phyloP scores from a whole-genome alignment of 2,888 invertebrate genomes.

The Rotaria socialis region DNA sequence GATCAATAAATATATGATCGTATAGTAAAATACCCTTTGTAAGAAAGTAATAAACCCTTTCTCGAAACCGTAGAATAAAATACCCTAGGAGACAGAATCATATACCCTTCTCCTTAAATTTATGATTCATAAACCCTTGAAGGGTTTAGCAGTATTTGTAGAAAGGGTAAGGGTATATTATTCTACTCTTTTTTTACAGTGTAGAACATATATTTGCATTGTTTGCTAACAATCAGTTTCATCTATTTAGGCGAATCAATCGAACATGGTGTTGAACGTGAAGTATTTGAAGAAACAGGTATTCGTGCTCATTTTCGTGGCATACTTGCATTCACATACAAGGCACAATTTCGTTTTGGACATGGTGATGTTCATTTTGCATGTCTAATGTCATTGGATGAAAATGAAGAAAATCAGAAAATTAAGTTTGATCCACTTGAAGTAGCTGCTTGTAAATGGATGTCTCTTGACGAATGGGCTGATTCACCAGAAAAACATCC shows the following conservation, averaged over 20 bases:
- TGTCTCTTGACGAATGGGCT: not conserved
- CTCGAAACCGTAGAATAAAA: no score
- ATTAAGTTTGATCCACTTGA: not conserved
- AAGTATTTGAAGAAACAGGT: slow-evolving; percentile 57
- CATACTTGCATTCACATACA: not conserved
- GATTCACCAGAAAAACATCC: not conserved
- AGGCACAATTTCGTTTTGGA: not conserved
- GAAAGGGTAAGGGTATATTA: no score
- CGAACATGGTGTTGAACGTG: slow-evolving; percentile 51
- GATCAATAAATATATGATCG: no score
- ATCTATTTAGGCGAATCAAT: slow-evolving; percentile 42
- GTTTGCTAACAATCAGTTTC: no score
- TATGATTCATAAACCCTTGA: no score
- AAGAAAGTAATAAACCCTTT: no score
- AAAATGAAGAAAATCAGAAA: not conserved
- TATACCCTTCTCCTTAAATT: no score
- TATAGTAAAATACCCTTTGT: no score
- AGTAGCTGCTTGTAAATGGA: not conserved
- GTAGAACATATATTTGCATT: no score
- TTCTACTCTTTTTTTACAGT: no score
- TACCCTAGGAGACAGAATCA: no score
- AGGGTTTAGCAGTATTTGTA: no score
- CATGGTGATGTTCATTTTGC: not conserved
- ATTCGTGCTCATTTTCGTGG: slow-evolving; percentile 47
- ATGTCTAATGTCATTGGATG: not conserved